A percentile compares a stretch with the other conserved stretches of the same genome.
phyloP scores from a whole-genome alignment of 1,140 invertebrate genomes.

The Zaprionus kolodkinae region DNA sequence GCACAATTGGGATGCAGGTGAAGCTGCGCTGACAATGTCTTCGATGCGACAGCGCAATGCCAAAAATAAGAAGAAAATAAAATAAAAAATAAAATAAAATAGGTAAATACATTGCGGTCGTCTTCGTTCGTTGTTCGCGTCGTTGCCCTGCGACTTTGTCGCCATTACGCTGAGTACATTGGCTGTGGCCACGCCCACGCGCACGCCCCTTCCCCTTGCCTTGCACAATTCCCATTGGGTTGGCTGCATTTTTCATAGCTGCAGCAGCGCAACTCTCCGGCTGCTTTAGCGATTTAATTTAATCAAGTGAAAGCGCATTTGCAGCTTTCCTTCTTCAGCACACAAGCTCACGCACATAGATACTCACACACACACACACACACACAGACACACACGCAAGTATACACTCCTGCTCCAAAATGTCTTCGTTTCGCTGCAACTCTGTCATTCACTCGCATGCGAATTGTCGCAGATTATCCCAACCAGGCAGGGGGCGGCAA shows the following conservation, averaged over 20 bases:
- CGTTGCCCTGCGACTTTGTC: slow-evolving; percentile 57
- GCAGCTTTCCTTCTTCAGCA: slow-evolving; percentile 64
- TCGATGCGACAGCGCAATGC: slow-evolving; percentile 15
- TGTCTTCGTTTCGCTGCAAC: slow-evolving; percentile 56
- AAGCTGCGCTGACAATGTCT: slow-evolving; percentile 45
- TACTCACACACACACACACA: slow-evolving; percentile 20
- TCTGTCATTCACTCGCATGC: slow-evolving; percentile 59
- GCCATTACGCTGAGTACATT: slow-evolving; percentile 77
- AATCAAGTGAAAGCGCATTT: slow-evolving; percentile 84
- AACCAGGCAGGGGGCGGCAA: too few relatives aligned
- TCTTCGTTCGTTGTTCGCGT: slow-evolving; percentile 16
- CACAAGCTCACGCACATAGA: slow-evolving; percentile 19
- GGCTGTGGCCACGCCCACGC: slow-evolving; percentile 44
- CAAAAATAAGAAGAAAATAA: slow-evolving; percentile 15
- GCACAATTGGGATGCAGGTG: slow-evolving; percentile 61
- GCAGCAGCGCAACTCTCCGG: slow-evolving; percentile 33
- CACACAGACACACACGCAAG: slow-evolving; percentile 22
- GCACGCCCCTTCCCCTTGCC: neutral
- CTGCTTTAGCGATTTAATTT: slow-evolving; percentile 81
- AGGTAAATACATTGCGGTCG: slow-evolving; percentile 75
- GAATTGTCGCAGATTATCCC: slow-evolving; percentile 33
- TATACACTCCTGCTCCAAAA: slow-evolving; percentile 46
- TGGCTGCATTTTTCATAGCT: slow-evolving; percentile 74
- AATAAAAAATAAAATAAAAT: slow-evolving; percentile 43
- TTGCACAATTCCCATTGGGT: slow-evolving; percentile 6